A percentile compares a stretch with the other conserved stretches of the same genome.
Evolutionary conservation across 2,113 vertebrate species (phyloP).

Genomic region (Ophthalmolycus amberensis): DNA sequence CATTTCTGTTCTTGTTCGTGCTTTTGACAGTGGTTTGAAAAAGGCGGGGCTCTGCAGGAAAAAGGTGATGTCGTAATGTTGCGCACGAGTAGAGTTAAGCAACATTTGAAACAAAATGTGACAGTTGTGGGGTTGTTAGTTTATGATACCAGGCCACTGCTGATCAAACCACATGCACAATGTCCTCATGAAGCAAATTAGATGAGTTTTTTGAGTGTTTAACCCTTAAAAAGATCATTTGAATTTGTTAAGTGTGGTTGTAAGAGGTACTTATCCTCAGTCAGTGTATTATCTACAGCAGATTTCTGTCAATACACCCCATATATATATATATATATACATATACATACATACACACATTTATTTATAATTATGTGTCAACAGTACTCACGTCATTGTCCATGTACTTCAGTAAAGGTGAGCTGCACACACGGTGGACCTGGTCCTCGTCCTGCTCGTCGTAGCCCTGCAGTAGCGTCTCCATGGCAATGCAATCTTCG

Average conservation of each 20-base stretch:
- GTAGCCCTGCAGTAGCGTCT: constrained; percentile 93
- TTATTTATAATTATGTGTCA: background rate
- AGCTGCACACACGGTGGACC: constrained; percentile 92
- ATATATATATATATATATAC: background rate
- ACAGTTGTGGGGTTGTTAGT: background rate
- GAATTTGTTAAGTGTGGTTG: background rate
- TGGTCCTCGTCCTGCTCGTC: constrained; percentile 98
- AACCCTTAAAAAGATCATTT: background rate
- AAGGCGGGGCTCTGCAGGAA: background rate
- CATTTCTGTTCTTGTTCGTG: background rate
- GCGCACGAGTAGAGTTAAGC: background rate
- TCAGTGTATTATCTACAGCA: background rate
- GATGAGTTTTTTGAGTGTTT: background rate
- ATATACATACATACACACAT: background rate
- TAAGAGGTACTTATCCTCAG: background rate
- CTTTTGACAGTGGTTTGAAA: background rate
- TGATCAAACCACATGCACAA: background rate
- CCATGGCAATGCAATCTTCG: constrained; percentile 92
- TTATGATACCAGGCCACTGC: background rate
- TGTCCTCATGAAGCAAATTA: too few species aligned
- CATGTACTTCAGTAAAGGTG: constrained; percentile 98
- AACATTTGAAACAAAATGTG: background rate
- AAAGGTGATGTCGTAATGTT: background rate
- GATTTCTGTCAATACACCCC: background rate
- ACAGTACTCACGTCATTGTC: constrained; percentile 95